Base-by-base conservation (phyloP, 2,113 vertebrate genomes). In the Cyprinodon variegatus region DNA sequence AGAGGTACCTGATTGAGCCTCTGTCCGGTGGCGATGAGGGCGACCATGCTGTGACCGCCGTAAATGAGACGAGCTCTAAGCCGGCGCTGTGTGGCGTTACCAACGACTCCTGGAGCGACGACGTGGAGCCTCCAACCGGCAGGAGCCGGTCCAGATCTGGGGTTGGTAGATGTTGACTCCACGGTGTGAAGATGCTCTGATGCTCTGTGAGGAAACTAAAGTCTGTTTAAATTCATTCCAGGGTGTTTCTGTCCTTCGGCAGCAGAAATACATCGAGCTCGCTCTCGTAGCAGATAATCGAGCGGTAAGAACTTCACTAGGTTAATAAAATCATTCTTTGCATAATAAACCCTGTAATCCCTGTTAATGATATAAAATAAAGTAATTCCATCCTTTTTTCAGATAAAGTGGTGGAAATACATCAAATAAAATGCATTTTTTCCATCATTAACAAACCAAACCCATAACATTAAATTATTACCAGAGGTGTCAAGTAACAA, bases 1-100 rank as follows among this genome's bases (percentile, higher is more conserved):
- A 95, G 89, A 88, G 68, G 65, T 95, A 92, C 76, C 78, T 95
- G 79, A 94, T 95, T 0, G 91, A 95, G 77, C 95, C 95, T 0
- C 72, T 95, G 70, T 76, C 92, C 0, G 83, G 77, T 0, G 70
- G 79, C 0, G 87, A 87, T 20, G 73, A 87, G 11, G 94, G 90
- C 0, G 91, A 94, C 37, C 95, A 95, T 1, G 90, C 88, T 0
- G 88, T 95, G 72, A 78, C 40, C 0, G 79, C 79, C 0, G 77
- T 90, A 2, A 78, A 87, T 2, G 78, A 85, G 0, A 65, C 76
- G 8, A 80, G 57, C 2, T 48, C n/a, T 39, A 81, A 83, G 0
- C 92, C 93, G 0, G 40, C 78, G 0, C 74, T 93, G 13, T 95
- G 95, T 39, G 95, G 94, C 0, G 94, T 95, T 78, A 94, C 94